phyloP scores from a whole-genome alignment of 2,888 invertebrate genomes.

The Bimastos eiseni region DNA sequence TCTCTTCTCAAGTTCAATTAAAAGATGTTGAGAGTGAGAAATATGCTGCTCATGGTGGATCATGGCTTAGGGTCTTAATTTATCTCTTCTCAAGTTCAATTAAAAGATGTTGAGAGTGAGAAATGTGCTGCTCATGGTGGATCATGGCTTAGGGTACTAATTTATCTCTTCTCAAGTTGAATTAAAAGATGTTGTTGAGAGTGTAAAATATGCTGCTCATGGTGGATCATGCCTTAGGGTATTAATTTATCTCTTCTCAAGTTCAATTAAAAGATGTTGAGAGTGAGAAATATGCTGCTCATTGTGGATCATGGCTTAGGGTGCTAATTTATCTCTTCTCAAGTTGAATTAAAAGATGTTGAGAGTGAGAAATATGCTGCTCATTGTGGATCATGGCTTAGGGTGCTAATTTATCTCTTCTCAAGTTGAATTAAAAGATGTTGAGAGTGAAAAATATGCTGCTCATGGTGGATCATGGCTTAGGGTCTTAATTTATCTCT shows the following conservation, averaged over 20 bases:
- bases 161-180: background rate
- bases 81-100: background rate
- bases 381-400: constrained; percentile 99
- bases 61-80: constrained; percentile 83
- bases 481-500: constrained; percentile 67
- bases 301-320: constrained; percentile 99
- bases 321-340: constrained; percentile 48
- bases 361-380: background rate
- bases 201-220: background rate
- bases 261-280: background rate
- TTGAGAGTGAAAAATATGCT: constrained; percentile 69
- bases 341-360: background rate
- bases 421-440: background rate
- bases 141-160: constrained; percentile 87
- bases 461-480: constrained; percentile 99
- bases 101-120: background rate
- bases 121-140: constrained; percentile 71
- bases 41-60: constrained; percentile 74
- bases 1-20: background rate
- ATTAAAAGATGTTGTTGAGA: background rate
- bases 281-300: background rate
- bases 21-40: background rate
- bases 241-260: background rate
- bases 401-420: constrained; percentile 63
- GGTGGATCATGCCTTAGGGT: constrained; percentile 97